phyloP scores from a whole-genome alignment of 37 sponge, comb jelly and placozoan species.

The Amphimedon queenslandica region DNA sequence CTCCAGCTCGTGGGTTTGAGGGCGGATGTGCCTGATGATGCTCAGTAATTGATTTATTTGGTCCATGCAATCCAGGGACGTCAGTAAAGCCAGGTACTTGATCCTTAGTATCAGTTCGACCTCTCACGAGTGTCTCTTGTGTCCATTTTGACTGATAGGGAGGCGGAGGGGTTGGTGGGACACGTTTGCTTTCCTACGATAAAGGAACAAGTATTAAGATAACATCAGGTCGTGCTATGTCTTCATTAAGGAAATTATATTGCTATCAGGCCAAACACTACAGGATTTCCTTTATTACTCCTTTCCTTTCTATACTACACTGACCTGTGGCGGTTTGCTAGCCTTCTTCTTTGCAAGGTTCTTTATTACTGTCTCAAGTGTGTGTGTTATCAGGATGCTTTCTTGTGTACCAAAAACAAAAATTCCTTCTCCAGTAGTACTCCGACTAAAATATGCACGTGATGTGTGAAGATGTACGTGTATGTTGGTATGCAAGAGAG shows the following conservation, averaged over 20 bases:
- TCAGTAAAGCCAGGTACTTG: neutral
- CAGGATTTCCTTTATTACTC: no score
- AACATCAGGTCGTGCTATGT: no score
- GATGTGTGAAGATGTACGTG: neutral
- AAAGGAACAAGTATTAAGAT: no score
- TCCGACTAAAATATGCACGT: conserved; percentile 50
- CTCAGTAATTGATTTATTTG: neutral
- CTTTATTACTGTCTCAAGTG: conserved; percentile 50
- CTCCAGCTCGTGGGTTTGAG: neutral
- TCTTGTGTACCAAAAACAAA: conserved; percentile 25
- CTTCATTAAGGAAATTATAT: no score
- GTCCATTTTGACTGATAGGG: no score
- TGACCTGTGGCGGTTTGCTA: neutral
- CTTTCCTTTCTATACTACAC: neutral
- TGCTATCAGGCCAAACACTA: no score
- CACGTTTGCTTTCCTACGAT: no score
- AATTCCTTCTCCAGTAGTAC: conserved; percentile 46
- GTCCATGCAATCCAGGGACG: neutral
- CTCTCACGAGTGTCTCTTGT: no score
- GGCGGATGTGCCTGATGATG: neutral
- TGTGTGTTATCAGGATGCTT: conserved; percentile 59
- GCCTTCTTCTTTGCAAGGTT: neutral
- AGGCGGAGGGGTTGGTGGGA: no score
- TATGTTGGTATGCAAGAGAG: neutral
- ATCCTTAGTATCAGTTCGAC: neutral